A percentile compares a stretch with the other conserved stretches of the same genome.
Evolutionary conservation across 2,888 invertebrate genomes (phyloP).

Genomic region (Drosophila emarginata): DNA sequence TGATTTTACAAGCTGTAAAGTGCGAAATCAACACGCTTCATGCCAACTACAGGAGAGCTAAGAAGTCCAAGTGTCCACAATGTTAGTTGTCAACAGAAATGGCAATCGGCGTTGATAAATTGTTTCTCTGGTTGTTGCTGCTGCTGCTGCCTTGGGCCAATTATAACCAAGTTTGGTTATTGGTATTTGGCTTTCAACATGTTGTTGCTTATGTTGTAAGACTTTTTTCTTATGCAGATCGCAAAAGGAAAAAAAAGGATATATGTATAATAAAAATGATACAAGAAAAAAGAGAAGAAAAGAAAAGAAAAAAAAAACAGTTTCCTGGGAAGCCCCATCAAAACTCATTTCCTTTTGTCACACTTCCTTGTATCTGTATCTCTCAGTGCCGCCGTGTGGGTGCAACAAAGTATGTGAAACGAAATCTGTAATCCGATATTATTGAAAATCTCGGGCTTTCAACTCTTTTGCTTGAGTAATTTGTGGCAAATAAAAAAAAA

Average conservation of each 20-base stretch:
- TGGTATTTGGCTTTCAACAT: slow-evolving; percentile 9
- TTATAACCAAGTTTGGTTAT: slow-evolving; percentile 75
- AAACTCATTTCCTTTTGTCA: slow-evolving; percentile 6
- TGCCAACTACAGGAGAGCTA: slow-evolving; percentile 63
- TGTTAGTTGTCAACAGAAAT: slow-evolving; percentile 78
- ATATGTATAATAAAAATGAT: neutral
- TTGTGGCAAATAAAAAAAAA: slow-evolving; percentile 14
- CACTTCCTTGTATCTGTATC: neutral
- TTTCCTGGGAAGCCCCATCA: slow-evolving; percentile 73
- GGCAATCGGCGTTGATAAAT: slow-evolving; percentile 77
- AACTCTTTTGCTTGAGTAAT: slow-evolving; percentile 41
- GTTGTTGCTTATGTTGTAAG: slow-evolving; percentile 37
- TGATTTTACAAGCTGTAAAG: slow-evolving; percentile 73
- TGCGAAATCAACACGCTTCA: slow-evolving; percentile 79
- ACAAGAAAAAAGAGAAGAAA: neutral
- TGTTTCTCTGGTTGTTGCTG: slow-evolving; percentile 52
- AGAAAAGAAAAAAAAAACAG: neutral
- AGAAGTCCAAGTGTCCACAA: slow-evolving; percentile 38
- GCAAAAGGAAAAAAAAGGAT: slow-evolving; percentile 4
- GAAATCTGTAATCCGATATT: slow-evolving; percentile 18
- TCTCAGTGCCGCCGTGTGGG: slow-evolving; percentile 32
- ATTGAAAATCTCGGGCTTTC: slow-evolving; percentile 27
- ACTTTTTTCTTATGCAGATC: slow-evolving; percentile 61
- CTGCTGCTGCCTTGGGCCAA: slow-evolving; percentile 75
- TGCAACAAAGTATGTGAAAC: slow-evolving; percentile 30